Evolutionary conservation across 2,888 invertebrate species (phyloP), one percentile per base, ranked within the genome.

Genomic region (Suillia variegata): DNA sequence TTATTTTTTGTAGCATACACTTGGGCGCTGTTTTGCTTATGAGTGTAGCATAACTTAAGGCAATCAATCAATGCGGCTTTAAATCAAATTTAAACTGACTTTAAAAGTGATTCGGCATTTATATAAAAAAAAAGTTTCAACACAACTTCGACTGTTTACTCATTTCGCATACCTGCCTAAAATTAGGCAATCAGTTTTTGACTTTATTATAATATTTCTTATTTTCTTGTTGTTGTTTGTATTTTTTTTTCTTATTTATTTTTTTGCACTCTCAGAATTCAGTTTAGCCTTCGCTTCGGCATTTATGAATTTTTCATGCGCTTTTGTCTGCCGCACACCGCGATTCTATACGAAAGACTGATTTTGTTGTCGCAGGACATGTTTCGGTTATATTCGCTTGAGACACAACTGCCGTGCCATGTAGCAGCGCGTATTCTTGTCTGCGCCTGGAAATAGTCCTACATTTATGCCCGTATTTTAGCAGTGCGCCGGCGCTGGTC

Each of bases 251-350:
- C 10, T 26, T 26, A 6, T 26, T 26, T 26, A 26, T 26, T n/a
- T n/a, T n/a, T n/a, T 26, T 26, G 26, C 10, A 26, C 26, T 10
- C n/a, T n/a, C n/a, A n/a, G n/a, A n/a, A n/a, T n/a, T n/a, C n/a
- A n/a, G n/a, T n/a, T n/a, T n/a, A n/a, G n/a, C n/a, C n/a, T 38
- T 3, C n/a, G n/a, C n/a, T n/a, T n/a, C n/a, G n/a, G n/a, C n/a
- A n/a, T n/a, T 67, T 63, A 75, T 75, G 69, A 74, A 75, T 76
- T 72, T 73, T 77, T 77, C 68, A 77, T 77, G 77, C 76, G 78
- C 76, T 73, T 69, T 68, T 69, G 71, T 74, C 76, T 73, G 74
- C 77, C 77, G 68, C 69, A 67, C 77, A 69, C 69, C 65, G 69
- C 72, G 74, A 74, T 74, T 74, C 69, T 65, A 69, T 71, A 72